Percentiles rank a stretch among this genome's conserved stretches.
Evolutionary conservation across 2,888 invertebrate genomes (phyloP).

Genomic region (Dendrolimus pini): DNA sequence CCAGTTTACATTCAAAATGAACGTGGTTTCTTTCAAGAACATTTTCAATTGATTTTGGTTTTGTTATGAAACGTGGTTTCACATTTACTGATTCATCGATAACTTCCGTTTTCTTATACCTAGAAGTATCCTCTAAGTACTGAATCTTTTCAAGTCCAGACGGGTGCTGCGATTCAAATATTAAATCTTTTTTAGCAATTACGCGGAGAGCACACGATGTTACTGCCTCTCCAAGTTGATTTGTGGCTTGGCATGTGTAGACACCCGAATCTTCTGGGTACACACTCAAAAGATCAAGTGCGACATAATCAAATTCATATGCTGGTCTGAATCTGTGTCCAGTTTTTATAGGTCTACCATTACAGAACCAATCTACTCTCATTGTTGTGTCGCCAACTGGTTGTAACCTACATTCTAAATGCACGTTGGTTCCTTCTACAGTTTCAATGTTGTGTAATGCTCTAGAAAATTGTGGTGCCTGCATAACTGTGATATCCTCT

Average conservation of each 20-base stretch:
- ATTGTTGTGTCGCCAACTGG: conserved; percentile 94
- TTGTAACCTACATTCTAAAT: conserved; percentile 93
- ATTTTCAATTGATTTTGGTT: conserved; percentile 90
- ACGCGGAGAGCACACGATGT: conserved; percentile 94
- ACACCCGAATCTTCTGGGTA: conserved; percentile 98
- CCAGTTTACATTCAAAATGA: conserved; percentile 98
- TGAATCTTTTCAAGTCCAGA: conserved; percentile 95
- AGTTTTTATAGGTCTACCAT: conserved; percentile 93
- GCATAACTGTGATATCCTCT: conserved; percentile 89
- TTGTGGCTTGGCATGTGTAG: conserved; percentile 96
- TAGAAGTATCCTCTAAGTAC: conserved; percentile 90
- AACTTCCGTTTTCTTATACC: conserved; percentile 88
- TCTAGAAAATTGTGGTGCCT: conserved; percentile 92
- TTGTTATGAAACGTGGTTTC: conserved; percentile 89
- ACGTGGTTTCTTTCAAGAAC: conserved; percentile 94
- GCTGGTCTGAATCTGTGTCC: conserved; percentile 97
- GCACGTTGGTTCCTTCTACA: conserved; percentile 93
- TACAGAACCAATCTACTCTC: conserved; percentile 97
- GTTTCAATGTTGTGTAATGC: conserved; percentile 93
- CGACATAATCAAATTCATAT: conserved; percentile 98
- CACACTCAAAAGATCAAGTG: conserved; percentile 95
- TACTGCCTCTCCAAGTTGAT: conserved; percentile 95
- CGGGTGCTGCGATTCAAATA: conserved; percentile 93
- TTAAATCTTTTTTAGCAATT: conserved; percentile 91
- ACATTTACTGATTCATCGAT: conserved; percentile 90